Conservation (phyloP, 2,113 vertebrate species). For the Hyperoodon ampullatus region DNA sequence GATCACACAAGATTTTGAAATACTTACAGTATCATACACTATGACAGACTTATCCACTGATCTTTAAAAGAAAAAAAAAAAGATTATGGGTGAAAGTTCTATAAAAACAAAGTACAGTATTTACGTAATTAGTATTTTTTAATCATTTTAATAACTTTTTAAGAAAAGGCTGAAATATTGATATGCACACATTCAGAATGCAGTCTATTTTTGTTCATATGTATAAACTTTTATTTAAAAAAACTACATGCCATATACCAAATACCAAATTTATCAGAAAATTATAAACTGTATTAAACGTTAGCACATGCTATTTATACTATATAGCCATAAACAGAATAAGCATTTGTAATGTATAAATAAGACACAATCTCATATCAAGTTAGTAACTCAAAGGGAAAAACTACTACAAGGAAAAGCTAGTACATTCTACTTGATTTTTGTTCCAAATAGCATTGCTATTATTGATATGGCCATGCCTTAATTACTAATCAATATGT, state of each 20-base stretch:
- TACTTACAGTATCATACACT: constrained; percentile 90
- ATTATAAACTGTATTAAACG: constrained; percentile 24
- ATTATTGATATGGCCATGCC: neutral
- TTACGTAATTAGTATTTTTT: constrained; percentile 40
- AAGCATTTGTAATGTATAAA: constrained; percentile 13
- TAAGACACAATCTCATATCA: neutral
- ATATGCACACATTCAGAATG: constrained; percentile 1
- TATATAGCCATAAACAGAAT: neutral
- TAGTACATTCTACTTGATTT: neutral
- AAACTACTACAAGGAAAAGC: neutral
- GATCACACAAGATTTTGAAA: neutral
- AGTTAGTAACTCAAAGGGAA: constrained; percentile 38
- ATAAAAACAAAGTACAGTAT: constrained; percentile 11
- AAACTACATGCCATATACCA: neutral
- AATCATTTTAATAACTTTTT: constrained; percentile 37
- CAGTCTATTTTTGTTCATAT: neutral
- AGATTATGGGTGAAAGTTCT: constrained; percentile 13
- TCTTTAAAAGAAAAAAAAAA: constrained; percentile 83
- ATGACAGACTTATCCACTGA: constrained; percentile 93
- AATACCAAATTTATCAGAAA: constrained; percentile 52
- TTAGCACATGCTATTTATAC: neutral
- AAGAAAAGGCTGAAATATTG: neutral
- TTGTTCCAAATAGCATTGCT: neutral
- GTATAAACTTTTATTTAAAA: neutral
- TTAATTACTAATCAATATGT: neutral